Evolutionary conservation across 92 coral and sea anemone genomes (phyloP).

Genomic region (Siderastrea radians): DNA sequence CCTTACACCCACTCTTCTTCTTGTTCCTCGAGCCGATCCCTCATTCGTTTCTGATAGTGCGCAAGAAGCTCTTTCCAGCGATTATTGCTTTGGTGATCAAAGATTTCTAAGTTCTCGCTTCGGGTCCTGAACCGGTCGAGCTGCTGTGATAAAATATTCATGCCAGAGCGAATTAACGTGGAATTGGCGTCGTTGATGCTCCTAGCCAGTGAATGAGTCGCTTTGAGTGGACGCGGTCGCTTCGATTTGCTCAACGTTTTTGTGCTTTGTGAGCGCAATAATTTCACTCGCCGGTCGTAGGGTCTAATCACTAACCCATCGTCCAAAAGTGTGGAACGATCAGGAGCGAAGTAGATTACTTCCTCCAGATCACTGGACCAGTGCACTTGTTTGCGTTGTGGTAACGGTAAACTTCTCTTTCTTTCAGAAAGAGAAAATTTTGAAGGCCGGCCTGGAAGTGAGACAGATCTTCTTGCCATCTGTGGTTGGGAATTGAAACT

Average conservation of each 20-base stretch:
- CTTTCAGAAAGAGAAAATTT: constrained; percentile 18
- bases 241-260: constrained; percentile 17
- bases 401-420: constrained; percentile 27
- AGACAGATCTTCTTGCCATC: constrained; percentile 46
- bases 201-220: constrained; percentile 17
- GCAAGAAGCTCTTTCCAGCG: constrained; percentile 45
- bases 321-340: not conserved
- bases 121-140: constrained; percentile 19
- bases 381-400: constrained; percentile 38
- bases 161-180: constrained; percentile 20
- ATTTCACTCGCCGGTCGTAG: constrained; percentile 24
- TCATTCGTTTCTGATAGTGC: constrained; percentile 34
- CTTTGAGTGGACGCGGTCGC: constrained; percentile 17
- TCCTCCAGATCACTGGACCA: constrained; percentile 47
- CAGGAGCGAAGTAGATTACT: constrained; percentile 45
- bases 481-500: not conserved
- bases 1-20: constrained; percentile 50
- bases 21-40: constrained; percentile 31
- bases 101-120: constrained; percentile 18
- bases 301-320: not conserved
- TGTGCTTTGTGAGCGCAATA: constrained; percentile 13
- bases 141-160: constrained; percentile 28
- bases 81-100: constrained; percentile 19
- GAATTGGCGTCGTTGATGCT: constrained; percentile 40
- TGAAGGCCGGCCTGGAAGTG: constrained; percentile 42